Conservation (phyloP, 2,888 invertebrate genomes). For the Molorchus minor region DNA sequence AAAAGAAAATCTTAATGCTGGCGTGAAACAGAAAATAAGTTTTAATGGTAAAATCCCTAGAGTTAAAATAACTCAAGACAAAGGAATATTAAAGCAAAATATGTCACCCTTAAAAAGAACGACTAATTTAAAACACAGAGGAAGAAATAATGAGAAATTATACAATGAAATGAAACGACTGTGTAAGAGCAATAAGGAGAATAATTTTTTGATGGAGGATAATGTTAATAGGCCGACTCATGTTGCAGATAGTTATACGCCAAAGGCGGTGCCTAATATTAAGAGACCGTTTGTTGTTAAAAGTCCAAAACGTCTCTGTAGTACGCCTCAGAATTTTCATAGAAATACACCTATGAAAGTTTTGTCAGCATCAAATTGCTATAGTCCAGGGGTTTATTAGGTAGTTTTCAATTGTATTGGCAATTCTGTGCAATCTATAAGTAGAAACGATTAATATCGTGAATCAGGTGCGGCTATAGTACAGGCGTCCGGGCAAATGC, state of each 20-base stretch:
- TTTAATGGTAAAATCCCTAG: conserved; percentile 44
- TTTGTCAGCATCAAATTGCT: background rate
- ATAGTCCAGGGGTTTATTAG: conserved; percentile 4
- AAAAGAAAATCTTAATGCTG: background rate
- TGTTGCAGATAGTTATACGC: conserved; percentile 27
- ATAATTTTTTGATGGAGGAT: background rate
- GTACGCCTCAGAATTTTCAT: conserved; percentile 63
- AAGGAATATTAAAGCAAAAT: conserved; percentile 48
- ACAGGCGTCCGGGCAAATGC: too few relatives aligned
- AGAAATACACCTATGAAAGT: conserved; percentile 67
- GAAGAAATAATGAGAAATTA: conserved; percentile 45
- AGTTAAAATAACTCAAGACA: conserved; percentile 58
- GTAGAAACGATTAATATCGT: too few relatives aligned
- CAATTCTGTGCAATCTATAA: too few relatives aligned
- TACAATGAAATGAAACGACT: conserved; percentile 36
- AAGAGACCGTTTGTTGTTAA: conserved; percentile 68
- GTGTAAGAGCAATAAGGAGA: conserved; percentile 30
- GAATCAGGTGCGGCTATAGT: too few relatives aligned
- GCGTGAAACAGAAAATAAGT: conserved; percentile 15
- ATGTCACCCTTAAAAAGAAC: conserved; percentile 52
- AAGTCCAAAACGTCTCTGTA: conserved; percentile 66
- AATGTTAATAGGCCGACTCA: conserved; percentile 25
- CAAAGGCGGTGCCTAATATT: conserved; percentile 66
- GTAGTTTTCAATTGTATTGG: too few relatives aligned
- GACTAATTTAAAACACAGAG: conserved; percentile 40